Conservation (phyloP, 2,797 vertebrate species). For the Leucoraja ocellata region DNA sequence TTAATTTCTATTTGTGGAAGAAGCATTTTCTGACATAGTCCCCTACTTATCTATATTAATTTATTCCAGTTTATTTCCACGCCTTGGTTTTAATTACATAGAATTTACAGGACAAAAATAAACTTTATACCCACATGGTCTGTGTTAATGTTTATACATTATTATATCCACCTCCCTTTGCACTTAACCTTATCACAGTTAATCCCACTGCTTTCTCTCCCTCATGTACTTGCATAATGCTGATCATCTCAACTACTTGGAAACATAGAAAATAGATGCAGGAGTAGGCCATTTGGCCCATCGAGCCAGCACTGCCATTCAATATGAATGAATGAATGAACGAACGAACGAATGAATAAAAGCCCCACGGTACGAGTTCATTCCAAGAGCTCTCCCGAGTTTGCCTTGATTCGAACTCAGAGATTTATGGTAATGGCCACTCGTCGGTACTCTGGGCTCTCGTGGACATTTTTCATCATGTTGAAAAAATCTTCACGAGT, state of each 20-base stretch:
- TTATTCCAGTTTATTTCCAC: neutral
- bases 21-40: neutral
- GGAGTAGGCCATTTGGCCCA: too few species aligned
- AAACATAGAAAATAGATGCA: neutral
- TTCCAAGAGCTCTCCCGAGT: too few species aligned
- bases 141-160: neutral
- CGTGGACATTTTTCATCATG: too few species aligned
- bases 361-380: too few species aligned
- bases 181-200: neutral
- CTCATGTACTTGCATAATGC: neutral
- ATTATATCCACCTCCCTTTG: neutral
- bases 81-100: neutral
- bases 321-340: neutral
- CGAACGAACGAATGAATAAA: too few species aligned
- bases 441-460: too few species aligned
- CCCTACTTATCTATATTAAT: neutral
- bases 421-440: too few species aligned
- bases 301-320: neutral
- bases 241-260: neutral
- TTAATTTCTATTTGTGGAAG: neutral
- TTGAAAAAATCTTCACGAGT: too few species aligned
- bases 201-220: neutral
- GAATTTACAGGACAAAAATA: neutral
- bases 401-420: too few species aligned
- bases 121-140: neutral